Evolutionary conservation across 2,113 vertebrate genomes (phyloP).

Genomic region (Microtus montanus): DNA sequence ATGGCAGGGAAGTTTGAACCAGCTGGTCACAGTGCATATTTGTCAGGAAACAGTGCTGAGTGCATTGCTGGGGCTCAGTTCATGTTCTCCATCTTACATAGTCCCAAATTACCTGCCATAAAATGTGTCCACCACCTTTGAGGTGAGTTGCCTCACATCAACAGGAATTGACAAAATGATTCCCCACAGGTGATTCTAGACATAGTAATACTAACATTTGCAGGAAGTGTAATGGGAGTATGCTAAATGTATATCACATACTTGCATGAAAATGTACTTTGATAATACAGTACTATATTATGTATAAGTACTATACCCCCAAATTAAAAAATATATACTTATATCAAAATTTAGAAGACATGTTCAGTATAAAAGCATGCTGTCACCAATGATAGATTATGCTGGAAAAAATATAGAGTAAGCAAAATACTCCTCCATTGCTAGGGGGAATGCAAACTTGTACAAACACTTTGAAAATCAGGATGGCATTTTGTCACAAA

Average conservation of each 20-base stretch:
- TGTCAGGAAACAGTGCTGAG: background rate
- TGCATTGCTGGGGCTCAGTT: background rate
- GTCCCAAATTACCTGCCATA: background rate
- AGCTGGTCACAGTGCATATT: background rate
- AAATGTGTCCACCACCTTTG: background rate
- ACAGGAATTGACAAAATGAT: background rate
- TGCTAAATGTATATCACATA: background rate
- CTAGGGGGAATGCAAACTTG: too few relatives aligned
- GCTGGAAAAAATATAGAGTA: too few relatives aligned
- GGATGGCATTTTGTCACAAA: too few relatives aligned
- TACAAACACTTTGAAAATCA: too few relatives aligned
- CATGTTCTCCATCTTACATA: background rate
- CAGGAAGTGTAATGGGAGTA: background rate
- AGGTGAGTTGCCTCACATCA: background rate
- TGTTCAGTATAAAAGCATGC: background rate
- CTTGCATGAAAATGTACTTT: background rate
- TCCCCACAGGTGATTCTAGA: background rate
- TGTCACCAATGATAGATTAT: too few relatives aligned
- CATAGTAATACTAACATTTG: background rate
- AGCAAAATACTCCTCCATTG: too few relatives aligned
- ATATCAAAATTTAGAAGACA: conserved; percentile 17
- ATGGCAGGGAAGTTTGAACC: background rate
- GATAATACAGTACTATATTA: background rate
- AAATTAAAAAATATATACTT: background rate
- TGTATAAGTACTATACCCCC: background rate